Conservation (phyloP, 1,140 invertebrate genomes). For the Drosophila mauritiana region DNA sequence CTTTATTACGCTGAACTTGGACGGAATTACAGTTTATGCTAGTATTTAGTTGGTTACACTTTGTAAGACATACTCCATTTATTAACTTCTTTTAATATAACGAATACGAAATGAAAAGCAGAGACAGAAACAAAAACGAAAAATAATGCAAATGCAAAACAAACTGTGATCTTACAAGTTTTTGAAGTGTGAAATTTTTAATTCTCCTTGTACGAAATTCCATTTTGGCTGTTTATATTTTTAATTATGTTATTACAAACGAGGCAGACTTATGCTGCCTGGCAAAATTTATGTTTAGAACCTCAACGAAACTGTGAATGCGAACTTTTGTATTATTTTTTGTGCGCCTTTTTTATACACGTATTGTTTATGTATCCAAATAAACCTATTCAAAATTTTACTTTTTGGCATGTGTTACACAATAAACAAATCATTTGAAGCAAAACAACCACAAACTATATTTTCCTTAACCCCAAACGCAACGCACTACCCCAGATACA, state of each 20-base stretch:
- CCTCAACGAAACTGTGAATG: constrained; percentile 62
- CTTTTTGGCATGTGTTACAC: constrained; percentile 38
- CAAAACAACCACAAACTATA: constrained; percentile 32
- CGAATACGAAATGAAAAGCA: constrained; percentile 18
- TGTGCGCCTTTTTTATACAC: constrained; percentile 55
- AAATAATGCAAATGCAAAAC: constrained; percentile 82
- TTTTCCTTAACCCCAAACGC: neutral
- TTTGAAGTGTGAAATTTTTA: constrained; percentile 65
- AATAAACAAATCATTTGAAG: constrained; percentile 48
- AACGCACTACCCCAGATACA: constrained; percentile 10
- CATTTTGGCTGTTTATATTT: constrained; percentile 76
- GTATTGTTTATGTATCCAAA: constrained; percentile 61
- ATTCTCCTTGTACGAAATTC: constrained; percentile 79
- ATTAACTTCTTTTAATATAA: constrained; percentile 31
- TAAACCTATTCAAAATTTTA: constrained; percentile 71
- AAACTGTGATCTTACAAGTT: constrained; percentile 82
- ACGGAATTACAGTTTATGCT: constrained; percentile 22
- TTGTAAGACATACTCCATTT: constrained; percentile 16
- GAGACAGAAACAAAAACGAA: constrained; percentile 48
- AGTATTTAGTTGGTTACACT: constrained; percentile 28
- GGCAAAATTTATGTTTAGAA: constrained; percentile 81
- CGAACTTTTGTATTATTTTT: constrained; percentile 82
- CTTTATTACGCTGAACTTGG: constrained; percentile 5
- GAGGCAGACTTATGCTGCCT: constrained; percentile 22
- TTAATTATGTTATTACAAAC: constrained; percentile 33